Evolutionary conservation across 1,140 invertebrate genomes (phyloP).

Genomic region (Polypedilum vanderplanki): DNA sequence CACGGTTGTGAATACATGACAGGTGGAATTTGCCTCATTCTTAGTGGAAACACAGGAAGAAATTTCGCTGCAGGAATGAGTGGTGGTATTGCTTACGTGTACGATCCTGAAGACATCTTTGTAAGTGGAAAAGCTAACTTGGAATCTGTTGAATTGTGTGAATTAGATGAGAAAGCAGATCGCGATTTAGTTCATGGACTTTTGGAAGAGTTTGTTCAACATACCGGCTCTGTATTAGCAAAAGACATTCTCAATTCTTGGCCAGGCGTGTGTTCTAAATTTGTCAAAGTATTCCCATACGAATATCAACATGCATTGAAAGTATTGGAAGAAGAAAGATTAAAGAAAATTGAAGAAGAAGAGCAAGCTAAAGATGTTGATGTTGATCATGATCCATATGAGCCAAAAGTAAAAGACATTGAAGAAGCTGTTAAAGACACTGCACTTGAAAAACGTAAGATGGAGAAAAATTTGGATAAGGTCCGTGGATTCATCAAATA

Average conservation of each 20-base stretch:
- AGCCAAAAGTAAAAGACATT: constrained; percentile 66
- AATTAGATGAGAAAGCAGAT: constrained; percentile 73
- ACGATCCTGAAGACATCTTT: constrained; percentile 81
- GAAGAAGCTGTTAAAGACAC: constrained; percentile 76
- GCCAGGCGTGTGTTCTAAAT: constrained; percentile 68
- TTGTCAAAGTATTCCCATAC: constrained; percentile 96
- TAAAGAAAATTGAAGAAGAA: constrained; percentile 45
- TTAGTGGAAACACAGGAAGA: constrained; percentile 81
- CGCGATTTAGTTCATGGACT: constrained; percentile 69
- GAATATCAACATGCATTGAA: constrained; percentile 90
- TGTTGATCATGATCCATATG: constrained; percentile 41
- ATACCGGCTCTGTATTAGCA: constrained; percentile 85
- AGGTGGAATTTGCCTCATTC: constrained; percentile 80
- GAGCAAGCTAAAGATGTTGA: constrained; percentile 40
- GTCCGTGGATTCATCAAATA: constrained; percentile 95
- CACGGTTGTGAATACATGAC: constrained; percentile 99
- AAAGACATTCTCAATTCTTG: constrained; percentile 72
- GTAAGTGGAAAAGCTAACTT: constrained; percentile 77
- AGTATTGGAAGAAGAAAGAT: constrained; percentile 57
- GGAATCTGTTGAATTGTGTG: constrained; percentile 83
- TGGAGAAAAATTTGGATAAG: constrained; percentile 82
- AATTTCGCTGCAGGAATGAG: constrained; percentile 99
- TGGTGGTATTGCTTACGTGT: constrained; percentile 93
- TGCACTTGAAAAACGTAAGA: constrained; percentile 65
- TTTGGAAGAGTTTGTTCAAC: constrained; percentile 78